These are phyloP conservation scores for Acanthochromis polyacanthus DNA, from an alignment of 2,113 vertebrate species.

Conservation along the genomic window DNA sequence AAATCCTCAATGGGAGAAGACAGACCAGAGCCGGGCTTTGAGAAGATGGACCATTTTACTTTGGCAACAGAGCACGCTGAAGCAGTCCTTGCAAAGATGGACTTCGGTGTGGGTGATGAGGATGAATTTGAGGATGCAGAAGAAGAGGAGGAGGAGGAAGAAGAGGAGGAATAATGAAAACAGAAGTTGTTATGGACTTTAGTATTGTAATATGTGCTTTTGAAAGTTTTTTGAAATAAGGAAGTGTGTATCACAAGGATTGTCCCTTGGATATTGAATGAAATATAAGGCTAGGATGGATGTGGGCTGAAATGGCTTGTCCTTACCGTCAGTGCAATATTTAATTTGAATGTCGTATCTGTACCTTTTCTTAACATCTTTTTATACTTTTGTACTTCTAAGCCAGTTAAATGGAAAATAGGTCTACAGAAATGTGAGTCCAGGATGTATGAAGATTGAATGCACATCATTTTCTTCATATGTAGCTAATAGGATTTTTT, in stretches of 20 bases:
- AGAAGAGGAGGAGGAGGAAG: slow-evolving; percentile 77
- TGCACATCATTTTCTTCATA: slow-evolving; percentile 34
- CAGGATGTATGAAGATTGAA: slow-evolving; percentile 40
- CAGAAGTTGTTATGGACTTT: slow-evolving; percentile 44
- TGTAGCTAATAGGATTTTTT: slow-evolving; percentile 22
- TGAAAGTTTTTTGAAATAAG: slow-evolving; percentile 41
- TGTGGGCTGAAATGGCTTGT: slow-evolving; percentile 35
- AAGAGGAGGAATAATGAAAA: slow-evolving; percentile 70
- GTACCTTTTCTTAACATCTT: slow-evolving; percentile 73
- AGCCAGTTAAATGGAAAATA: slow-evolving; percentile 46
- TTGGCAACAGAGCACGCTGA: slow-evolving; percentile 88
- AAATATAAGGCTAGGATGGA: slow-evolving; percentile 23
- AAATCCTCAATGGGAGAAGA: slow-evolving; percentile 89
- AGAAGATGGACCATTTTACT: slow-evolving; percentile 95
- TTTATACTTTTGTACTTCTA: slow-evolving; percentile 85
- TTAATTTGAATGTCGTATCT: slow-evolving; percentile 65
- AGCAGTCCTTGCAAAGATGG: slow-evolving; percentile 85
- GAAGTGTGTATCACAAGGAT: slow-evolving; percentile 50
- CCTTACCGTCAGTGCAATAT: slow-evolving; percentile 77
- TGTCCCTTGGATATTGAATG: slow-evolving; percentile 32
- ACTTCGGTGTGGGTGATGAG: slow-evolving; percentile 84
- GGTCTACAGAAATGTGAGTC: slow-evolving; percentile 31
- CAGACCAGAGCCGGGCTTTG: slow-evolving; percentile 92
- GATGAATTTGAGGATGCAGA: slow-evolving; percentile 84
- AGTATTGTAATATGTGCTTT: slow-evolving; percentile 33